phyloP scores from a whole-genome alignment of 2,888 invertebrate species.

The Selenia dentaria region DNA sequence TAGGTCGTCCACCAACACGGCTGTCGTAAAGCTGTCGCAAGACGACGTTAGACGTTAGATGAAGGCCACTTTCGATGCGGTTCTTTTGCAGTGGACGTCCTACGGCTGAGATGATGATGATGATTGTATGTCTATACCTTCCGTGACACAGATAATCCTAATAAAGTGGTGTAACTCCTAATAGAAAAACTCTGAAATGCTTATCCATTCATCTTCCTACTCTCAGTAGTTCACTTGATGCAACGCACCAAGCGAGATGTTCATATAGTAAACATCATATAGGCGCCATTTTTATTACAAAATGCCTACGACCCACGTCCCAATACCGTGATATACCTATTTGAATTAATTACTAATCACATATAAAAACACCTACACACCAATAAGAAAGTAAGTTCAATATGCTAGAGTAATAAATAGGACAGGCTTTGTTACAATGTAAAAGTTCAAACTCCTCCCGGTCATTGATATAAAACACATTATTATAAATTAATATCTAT shows the following conservation, averaged over 20 bases:
- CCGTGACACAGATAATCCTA: too few species aligned
- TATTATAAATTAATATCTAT: too few species aligned
- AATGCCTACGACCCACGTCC: slow-evolving; percentile 62
- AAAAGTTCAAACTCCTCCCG: slow-evolving; percentile 38
- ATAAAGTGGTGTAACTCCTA: too few species aligned
- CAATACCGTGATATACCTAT: slow-evolving; percentile 53
- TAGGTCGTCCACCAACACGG: too few species aligned
- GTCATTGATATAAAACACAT: too few species aligned
- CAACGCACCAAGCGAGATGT: slow-evolving; percentile 53
- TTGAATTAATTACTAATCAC: slow-evolving; percentile 66
- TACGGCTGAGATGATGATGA: too few species aligned
- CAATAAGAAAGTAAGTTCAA: slow-evolving; percentile 44
- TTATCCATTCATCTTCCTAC: slow-evolving; percentile 35
- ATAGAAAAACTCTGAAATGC: too few species aligned
- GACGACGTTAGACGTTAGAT: too few species aligned
- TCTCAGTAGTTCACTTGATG: slow-evolving; percentile 55
- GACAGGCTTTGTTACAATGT: slow-evolving; percentile 37
- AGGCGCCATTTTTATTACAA: slow-evolving; percentile 73
- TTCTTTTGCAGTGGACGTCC: too few species aligned
- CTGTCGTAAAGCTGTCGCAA: too few species aligned
- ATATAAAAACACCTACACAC: slow-evolving; percentile 51
- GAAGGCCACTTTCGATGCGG: too few species aligned
- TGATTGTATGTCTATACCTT: too few species aligned
- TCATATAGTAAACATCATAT: slow-evolving; percentile 61
- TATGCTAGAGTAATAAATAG: slow-evolving; percentile 25